Percentiles rank a stretch among this genome's conserved stretches.
Conservation (phyloP, 2,797 vertebrate species). For the Manis javanica region DNA sequence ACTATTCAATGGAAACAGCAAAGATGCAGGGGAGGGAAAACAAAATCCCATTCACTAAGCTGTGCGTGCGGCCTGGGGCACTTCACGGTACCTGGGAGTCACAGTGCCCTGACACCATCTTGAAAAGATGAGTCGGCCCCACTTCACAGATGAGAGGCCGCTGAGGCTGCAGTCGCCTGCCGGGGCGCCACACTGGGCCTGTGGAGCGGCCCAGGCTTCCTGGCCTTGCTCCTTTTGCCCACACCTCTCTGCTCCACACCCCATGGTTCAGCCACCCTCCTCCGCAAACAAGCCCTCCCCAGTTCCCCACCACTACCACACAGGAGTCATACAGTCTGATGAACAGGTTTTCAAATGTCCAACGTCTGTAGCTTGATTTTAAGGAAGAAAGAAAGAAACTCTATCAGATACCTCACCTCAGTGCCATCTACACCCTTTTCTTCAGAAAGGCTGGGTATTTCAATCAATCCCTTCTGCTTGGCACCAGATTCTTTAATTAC, state of each 20-base stretch:
- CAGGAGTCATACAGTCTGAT: background rate
- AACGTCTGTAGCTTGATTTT: background rate
- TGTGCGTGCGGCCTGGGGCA: background rate
- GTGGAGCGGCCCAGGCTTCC: background rate
- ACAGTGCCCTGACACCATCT: background rate
- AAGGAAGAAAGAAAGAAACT: background rate
- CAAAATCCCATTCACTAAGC: background rate
- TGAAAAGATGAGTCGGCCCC: background rate
- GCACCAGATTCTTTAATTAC: constrained; percentile 85
- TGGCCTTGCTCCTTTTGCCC: background rate
- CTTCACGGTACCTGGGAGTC: background rate
- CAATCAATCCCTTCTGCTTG: constrained; percentile 86
- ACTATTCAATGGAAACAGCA: background rate
- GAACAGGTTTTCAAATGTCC: background rate
- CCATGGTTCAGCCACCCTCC: background rate
- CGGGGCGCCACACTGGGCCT: background rate
- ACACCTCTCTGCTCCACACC: background rate
- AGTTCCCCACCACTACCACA: background rate
- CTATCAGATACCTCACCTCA: constrained; percentile 84
- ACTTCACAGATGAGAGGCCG: background rate
- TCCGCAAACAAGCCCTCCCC: background rate
- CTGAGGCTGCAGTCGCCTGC: background rate
- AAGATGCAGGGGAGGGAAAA: background rate
- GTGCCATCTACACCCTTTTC: constrained; percentile 87
- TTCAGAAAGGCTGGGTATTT: constrained; percentile 87